These are phyloP conservation scores for Misgurnus anguillicaudatus DNA, from an alignment of 2,113 vertebrate genomes.

Conservation along the genomic window DNA sequence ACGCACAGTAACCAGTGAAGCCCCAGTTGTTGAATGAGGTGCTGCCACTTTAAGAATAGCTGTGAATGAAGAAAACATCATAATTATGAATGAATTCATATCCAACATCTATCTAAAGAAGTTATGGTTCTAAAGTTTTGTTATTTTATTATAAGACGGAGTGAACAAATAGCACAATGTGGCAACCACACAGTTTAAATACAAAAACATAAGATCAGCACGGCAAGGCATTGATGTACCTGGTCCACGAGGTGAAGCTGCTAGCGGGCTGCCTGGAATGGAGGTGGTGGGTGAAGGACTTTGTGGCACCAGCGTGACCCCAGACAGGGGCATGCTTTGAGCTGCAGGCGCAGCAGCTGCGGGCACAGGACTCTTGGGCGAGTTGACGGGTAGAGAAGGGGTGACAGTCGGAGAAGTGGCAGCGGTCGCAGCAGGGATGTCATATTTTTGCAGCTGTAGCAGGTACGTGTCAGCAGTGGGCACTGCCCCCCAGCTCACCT, in stretches of 20 bases:
- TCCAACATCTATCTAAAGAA: too few relatives aligned
- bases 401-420: constrained; percentile 71
- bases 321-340: constrained; percentile 71
- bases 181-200: background rate
- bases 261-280: constrained; percentile 66
- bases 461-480: constrained; percentile 85
- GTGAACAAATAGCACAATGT: too few relatives aligned
- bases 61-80: constrained; percentile 1
- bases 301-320: constrained; percentile 76
- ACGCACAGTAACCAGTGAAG: constrained; percentile 78
- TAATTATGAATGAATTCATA: too few relatives aligned
- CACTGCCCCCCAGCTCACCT: constrained; percentile 87
- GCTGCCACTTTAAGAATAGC: constrained; percentile 79
- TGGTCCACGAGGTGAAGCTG: constrained; percentile 63
- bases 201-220: background rate
- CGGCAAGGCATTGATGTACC: constrained; percentile 47
- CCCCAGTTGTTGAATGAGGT: constrained; percentile 71
- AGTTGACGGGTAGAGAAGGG: constrained; percentile 73
- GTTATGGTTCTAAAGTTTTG: too few relatives aligned
- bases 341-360: constrained; percentile 65
- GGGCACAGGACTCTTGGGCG: constrained; percentile 76
- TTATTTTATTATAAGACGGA: too few relatives aligned
- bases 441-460: constrained; percentile 87
- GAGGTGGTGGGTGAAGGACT: constrained; percentile 60
- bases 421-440: constrained; percentile 78